These are phyloP conservation scores for Megaceryle torquata DNA, from an alignment of 2,113 vertebrate genomes.

Conservation along the genomic window DNA sequence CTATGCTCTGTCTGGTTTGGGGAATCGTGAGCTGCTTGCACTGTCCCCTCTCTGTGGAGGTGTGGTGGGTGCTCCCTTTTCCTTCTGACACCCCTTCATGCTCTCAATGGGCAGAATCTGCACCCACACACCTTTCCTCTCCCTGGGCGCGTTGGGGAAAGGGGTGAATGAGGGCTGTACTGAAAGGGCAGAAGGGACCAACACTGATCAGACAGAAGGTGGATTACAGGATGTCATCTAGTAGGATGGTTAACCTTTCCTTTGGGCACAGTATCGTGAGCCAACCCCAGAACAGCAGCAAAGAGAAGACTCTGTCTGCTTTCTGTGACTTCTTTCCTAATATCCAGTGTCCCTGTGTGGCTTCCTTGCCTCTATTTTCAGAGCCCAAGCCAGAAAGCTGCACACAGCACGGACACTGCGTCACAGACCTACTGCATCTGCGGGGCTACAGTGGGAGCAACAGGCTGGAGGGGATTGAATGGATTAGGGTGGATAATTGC, in stretches of 20 bases:
- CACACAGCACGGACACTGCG: not conserved
- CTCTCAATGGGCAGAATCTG: not conserved
- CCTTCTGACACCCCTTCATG: not conserved
- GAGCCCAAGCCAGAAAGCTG: not conserved
- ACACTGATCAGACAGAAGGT: not conserved
- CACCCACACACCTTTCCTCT: not conserved
- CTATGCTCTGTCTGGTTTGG: not conserved
- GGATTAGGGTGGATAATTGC: not conserved
- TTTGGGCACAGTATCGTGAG: not conserved
- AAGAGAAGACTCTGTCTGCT: not conserved
- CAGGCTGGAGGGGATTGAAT: not conserved
- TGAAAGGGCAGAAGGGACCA: not conserved
- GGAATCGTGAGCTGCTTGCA: fast-evolving
- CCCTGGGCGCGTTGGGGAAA: not conserved
- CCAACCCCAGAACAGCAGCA: not conserved
- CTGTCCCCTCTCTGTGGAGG: not conserved
- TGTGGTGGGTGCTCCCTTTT: not conserved
- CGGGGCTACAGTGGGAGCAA: not conserved
- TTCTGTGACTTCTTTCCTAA: not conserved
- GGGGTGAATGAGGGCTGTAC: not conserved
- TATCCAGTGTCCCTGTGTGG: not conserved
- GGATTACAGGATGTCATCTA: not conserved
- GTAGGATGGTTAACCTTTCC: not conserved
- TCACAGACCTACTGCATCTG: fast-evolving
- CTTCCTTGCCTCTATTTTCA: not conserved